Conservation (phyloP, 2,113 vertebrate species). For the Ptyas mucosa region DNA sequence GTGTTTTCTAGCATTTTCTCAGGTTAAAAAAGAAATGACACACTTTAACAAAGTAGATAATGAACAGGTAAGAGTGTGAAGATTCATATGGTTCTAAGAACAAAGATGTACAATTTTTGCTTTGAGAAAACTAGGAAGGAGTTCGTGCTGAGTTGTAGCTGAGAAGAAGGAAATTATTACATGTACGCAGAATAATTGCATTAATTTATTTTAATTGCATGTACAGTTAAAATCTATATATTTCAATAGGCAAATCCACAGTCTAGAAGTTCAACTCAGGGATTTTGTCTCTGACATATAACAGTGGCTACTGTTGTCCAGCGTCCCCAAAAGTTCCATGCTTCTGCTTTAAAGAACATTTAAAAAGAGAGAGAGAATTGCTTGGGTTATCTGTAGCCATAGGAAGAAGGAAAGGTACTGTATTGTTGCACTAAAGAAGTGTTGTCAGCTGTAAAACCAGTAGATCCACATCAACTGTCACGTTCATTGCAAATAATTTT, state of each 20-base stretch:
- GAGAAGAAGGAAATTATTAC: neutral
- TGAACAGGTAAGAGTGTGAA: neutral
- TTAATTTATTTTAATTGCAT: neutral
- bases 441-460: neutral
- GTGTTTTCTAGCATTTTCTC: neutral
- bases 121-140: neutral
- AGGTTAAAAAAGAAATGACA: neutral
- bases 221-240: neutral
- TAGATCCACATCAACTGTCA: neutral
- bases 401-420: neutral
- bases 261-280: neutral
- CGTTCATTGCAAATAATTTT: neutral
- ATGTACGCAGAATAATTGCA: neutral
- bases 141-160: neutral
- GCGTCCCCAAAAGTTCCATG: neutral
- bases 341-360: neutral
- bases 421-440: neutral
- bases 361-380: neutral
- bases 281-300: neutral
- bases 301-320: neutral
- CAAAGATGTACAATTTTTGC: neutral
- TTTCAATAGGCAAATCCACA: neutral
- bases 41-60: neutral
- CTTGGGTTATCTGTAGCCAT: neutral
- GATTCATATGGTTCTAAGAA: neutral